Evolutionary conservation across 2,888 invertebrate genomes (phyloP), one percentile per base, ranked within the genome.

Genomic region (Nysson spinosus): DNA sequence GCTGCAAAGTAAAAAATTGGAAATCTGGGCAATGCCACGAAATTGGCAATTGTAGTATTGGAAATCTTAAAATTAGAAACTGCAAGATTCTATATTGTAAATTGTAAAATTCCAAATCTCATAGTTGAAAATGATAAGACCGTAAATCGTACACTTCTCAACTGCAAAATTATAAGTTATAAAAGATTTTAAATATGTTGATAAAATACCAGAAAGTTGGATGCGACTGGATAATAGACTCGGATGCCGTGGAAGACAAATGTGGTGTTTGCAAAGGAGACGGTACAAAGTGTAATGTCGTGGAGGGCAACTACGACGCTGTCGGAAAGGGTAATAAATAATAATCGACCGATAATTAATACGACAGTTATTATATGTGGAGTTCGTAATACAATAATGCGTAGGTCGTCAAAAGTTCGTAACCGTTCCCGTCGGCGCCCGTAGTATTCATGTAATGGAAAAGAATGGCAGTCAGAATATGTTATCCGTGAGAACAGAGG

Each of bases 171-270:
- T 24, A 24, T 24, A 1, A n/a, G n/a, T n/a, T n/a, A n/a, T n/a
- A n/a, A n/a, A n/a, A n/a, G n/a, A n/a, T n/a, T n/a, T n/a, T n/a
- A n/a, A n/a, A n/a, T n/a, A n/a, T n/a, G n/a, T n/a, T n/a, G n/a
- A n/a, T n/a, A n/a, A 28, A 28, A 12, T 90, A 91, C 81, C 90
- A 96, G 93, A 93, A 92, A 88, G 94, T 96, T 49, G 95, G 96
- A n/a, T 96, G 96, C 88, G 96, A 96, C 88, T 96, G 96, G 95
- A 88, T 91, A 50, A 92, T 96, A 42, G 94, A 94, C 82, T 96
- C 96, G 0, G 91, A 91, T 49, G 90, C 93, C 22, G 90, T 92
- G 77, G 95, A 95, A 81, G 96, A 96, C 87, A 91, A 92, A 40
- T 96, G 96, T 84, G 96, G 96, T 4, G 89, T 95, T 46, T 96